Conservation (phyloP, 1,140 invertebrate genomes). For the Penaeus chinensis region DNA sequence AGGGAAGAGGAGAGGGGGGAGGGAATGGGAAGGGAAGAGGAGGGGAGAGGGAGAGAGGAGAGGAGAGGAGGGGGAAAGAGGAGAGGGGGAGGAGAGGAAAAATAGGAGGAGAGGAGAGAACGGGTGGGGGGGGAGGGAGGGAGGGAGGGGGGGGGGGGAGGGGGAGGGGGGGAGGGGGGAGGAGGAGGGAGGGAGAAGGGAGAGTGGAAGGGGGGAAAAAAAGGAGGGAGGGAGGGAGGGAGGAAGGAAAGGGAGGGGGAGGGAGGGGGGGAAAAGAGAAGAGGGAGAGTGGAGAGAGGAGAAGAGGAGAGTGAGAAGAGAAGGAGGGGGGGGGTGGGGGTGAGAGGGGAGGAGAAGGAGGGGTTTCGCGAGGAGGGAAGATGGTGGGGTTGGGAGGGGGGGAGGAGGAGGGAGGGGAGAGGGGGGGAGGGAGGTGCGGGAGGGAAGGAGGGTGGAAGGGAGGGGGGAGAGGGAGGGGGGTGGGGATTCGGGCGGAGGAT, state of each 20-base stretch:
- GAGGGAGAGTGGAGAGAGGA: neutral
- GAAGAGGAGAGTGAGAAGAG: neutral
- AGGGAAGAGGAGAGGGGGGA: neutral
- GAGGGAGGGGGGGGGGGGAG: neutral
- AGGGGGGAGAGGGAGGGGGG: neutral
- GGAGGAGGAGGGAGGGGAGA: neutral
- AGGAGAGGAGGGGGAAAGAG: neutral
- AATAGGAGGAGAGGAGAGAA: neutral
- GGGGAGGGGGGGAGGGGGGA: neutral
- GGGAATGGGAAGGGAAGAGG: neutral
- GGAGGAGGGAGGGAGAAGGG: neutral
- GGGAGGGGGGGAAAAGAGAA: neutral
- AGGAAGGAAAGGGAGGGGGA: neutral
- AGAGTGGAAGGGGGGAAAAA: neutral
- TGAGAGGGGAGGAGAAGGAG: neutral
- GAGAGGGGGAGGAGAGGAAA: neutral
- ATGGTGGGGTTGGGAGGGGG: neutral
- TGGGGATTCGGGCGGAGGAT: neutral
- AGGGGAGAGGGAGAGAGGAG: neutral
- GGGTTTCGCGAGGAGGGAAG: neutral
- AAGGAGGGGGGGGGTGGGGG: neutral
- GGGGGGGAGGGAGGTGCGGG: neutral
- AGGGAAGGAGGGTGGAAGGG: neutral
- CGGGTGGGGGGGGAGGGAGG: neutral
- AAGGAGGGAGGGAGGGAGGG: neutral